Conservation (phyloP, 1,140 invertebrate species). For the Reticulitermes speratus region DNA sequence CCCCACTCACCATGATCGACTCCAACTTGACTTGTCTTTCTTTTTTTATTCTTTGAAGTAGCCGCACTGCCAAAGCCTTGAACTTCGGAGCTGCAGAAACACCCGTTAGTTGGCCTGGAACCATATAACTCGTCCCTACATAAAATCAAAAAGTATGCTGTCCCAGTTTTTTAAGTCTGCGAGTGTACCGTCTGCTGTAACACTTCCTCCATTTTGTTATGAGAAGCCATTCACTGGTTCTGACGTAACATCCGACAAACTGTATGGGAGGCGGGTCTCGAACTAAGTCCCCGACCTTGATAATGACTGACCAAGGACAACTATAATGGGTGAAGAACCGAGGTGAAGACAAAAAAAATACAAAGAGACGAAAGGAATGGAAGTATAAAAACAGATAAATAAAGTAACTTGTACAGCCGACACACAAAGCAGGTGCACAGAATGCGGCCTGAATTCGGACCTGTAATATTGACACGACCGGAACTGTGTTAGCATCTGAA, state of each 20-base stretch:
- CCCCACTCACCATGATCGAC: not conserved
- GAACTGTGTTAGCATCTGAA: not conserved
- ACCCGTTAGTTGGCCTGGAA: not conserved
- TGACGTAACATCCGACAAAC: no score
- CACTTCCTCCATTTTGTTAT: not conserved
- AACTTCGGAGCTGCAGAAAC: not conserved
- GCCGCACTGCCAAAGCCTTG: not conserved
- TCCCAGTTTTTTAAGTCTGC: not conserved
- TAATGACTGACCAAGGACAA: not conserved
- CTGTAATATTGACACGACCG: not conserved
- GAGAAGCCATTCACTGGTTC: not conserved
- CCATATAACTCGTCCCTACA: not conserved
- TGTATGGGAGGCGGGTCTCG: not conserved
- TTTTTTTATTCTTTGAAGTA: not conserved
- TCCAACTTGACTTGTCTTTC: not conserved
- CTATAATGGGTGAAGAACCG: not conserved
- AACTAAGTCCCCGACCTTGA: constrained; percentile 3
- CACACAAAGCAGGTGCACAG: not conserved
- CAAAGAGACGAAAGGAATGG: not conserved
- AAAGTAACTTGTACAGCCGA: not conserved
- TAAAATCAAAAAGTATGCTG: not conserved
- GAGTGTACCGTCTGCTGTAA: not conserved
- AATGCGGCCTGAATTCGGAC: not conserved
- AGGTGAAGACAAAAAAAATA: not conserved
- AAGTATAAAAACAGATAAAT: not conserved